Evolutionary conservation across 2,888 invertebrate species (phyloP).

Genomic region (Leptinotarsa rubiginosa): DNA sequence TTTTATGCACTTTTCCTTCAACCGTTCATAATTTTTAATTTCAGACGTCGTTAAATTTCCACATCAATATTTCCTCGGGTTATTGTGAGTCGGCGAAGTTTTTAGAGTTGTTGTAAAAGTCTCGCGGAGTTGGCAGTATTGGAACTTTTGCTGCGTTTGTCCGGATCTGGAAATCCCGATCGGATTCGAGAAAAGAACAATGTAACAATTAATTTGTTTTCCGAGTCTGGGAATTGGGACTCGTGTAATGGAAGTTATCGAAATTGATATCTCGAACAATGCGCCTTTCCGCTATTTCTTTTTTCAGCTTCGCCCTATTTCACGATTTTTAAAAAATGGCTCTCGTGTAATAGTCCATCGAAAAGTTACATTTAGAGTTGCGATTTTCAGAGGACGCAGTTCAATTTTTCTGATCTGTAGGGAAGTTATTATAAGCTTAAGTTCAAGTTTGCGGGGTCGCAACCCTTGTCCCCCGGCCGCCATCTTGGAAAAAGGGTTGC

Average conservation of each 20-base stretch:
- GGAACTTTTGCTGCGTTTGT: not conserved
- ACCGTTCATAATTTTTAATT: conserved; percentile 23
- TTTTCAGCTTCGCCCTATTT: not conserved
- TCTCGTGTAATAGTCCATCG: too few relatives aligned
- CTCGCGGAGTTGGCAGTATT: not conserved
- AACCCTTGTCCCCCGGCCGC: too few relatives aligned
- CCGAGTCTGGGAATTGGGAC: not conserved
- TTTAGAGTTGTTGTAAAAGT: conserved; percentile 7
- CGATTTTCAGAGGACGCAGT: too few relatives aligned
- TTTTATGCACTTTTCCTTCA: conserved; percentile 15
- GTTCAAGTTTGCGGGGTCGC: too few relatives aligned
- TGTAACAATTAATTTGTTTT: conserved; percentile 6
- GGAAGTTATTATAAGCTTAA: too few relatives aligned
- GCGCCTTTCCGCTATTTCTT: not conserved
- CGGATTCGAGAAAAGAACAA: conserved; percentile 6
- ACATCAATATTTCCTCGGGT: conserved; percentile 20
- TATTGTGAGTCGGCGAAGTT: conserved; percentile 20
- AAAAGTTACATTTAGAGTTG: too few relatives aligned
- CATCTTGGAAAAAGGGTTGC: too few relatives aligned
- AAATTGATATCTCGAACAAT: not conserved
- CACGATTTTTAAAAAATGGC: too few relatives aligned
- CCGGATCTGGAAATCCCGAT: not conserved
- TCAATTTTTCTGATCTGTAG: too few relatives aligned
- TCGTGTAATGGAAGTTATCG: not conserved
- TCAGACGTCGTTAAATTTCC: conserved; percentile 20